Evolutionary conservation across 2,888 invertebrate species (phyloP), one percentile per base, ranked within the genome.

Genomic region (Platerodrilus igneus): DNA sequence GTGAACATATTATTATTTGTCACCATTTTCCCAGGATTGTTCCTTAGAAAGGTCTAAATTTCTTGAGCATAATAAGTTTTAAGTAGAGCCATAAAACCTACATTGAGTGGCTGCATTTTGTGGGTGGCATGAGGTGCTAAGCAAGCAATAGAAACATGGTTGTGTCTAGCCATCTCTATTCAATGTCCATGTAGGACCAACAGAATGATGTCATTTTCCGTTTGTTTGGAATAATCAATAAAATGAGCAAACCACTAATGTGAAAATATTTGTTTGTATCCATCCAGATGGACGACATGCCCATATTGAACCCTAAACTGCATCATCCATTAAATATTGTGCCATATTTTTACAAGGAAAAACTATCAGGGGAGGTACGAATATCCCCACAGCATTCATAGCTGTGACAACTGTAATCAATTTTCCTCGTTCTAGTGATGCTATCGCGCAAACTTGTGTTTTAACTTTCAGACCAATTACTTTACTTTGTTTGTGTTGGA

Each of bases 231-330:
- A 25, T 19, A 20, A 19, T 21, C 20, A 11, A 41, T 18, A 29
- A 50, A 49, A 47, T 62, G 55, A 17, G 43, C 26, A 25, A 63
- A 51, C 60, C 60, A 62, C 22, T 56, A n/a, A n/a, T n/a, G n/a
- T n/a, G n/a, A n/a, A n/a, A n/a, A n/a, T n/a, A n/a, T n/a, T n/a
- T n/a, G 41, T 8, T 51, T 48, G 48, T 55, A 63, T 54, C 57
- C 59, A 62, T 25, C 60, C 61, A 21, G 57, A 59, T 34, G 46
- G 46, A 34, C 61, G 58, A 43, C 48, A 51, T 21, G 42, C 45
- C 17, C 28, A 50, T 6, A 57, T 47, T 10, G 56, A 30, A 19
- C 53, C 53, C 19, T 52, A 37, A 23, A 59, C 58, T 15, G 56
- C 56, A 20, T 49, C 52, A 37, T 58, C 50, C 21, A 57, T 37